Evolutionary conservation across 2,797 vertebrate species (phyloP).

Genomic region (Arremon aurantiirostris): DNA sequence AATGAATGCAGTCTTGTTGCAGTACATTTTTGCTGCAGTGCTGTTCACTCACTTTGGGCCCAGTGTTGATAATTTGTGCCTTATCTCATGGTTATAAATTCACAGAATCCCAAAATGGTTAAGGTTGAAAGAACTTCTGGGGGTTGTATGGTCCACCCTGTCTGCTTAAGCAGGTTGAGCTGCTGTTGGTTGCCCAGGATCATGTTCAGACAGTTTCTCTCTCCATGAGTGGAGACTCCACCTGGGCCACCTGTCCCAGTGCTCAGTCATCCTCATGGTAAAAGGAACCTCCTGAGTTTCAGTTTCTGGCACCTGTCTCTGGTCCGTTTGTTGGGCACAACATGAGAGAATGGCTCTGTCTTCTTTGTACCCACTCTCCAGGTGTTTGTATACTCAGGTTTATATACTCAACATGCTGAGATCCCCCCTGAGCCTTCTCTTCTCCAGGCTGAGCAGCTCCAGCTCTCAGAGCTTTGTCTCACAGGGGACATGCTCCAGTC

Average conservation of each 20-base stretch:
- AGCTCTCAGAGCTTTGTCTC: not conserved
- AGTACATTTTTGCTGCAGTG: not conserved
- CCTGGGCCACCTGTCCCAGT: not conserved
- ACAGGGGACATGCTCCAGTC: not conserved
- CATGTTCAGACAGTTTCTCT: not conserved
- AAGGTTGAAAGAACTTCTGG: not conserved
- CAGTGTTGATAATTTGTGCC: not conserved
- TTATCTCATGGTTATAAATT: not conserved
- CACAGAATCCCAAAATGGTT: not conserved
- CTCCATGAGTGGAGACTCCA: not conserved
- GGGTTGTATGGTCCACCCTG: not conserved
- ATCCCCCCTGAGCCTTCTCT: too few species aligned
- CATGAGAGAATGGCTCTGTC: not conserved
- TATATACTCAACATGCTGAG: not conserved
- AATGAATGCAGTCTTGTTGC: not conserved
- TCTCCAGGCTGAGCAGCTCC: not conserved
- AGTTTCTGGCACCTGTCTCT: not conserved
- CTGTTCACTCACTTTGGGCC: not conserved
- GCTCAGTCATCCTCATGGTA: not conserved
- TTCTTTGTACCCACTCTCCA: not conserved
- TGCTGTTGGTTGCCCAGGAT: not conserved
- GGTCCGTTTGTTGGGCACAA: fast-evolving
- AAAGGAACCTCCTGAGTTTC: not conserved
- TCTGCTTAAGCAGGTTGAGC: not conserved
- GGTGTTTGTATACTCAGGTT: not conserved